Evolutionary conservation across 2,113 vertebrate genomes (phyloP), one percentile per base, ranked within the genome.

Genomic region (Muscicapa adusta): DNA sequence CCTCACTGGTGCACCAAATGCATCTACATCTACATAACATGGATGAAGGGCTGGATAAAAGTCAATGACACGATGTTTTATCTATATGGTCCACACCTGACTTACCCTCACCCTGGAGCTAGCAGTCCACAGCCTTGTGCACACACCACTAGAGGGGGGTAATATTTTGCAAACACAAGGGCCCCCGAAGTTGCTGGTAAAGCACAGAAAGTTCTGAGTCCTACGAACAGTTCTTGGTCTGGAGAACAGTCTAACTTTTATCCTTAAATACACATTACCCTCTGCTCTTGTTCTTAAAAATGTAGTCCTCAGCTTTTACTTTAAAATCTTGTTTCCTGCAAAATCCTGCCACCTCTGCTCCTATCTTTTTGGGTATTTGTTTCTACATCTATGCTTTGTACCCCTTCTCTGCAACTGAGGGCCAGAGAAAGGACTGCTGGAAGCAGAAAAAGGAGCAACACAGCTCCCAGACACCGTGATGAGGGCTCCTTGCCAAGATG

Each of bases 81-180:
- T 8, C 34, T 15, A 0, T 8, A 20, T 4, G 8, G 47, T 54
- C 65, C 36, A 29, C 16, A 36, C 12, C 22, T 28, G 34, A 24
- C 2, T 10, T 5, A 40, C 14, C 36, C n/a, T 60, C 33, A 18
- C 19, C 25, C 33, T 2, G 3, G 22, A 60, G 60, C 17, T 5
- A 5, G 22, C 22, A 67, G 29, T 10, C 50, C 88, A 68, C 1
- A 34, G 66, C 36, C 79, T 40, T 60, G 65, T 12, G 58, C 29
- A 62, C 63, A 22, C 45, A 71, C 94, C 94, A 71, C 95, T 95
- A 95, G 95, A 86, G 91, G 95, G 95, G 74, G 79, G 65, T 96
- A 90, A 86, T 33, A 96, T 75, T 81, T 94, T 56, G 70, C 42
- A 54, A 91, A 88, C 83, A 62, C 34, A 10, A 86, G 38, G 42